Percentiles rank a stretch among this genome's conserved stretches.
These are phyloP conservation scores for Lagria hirta DNA, from an alignment of 2,888 invertebrate species.

Conservation along the genomic window DNA sequence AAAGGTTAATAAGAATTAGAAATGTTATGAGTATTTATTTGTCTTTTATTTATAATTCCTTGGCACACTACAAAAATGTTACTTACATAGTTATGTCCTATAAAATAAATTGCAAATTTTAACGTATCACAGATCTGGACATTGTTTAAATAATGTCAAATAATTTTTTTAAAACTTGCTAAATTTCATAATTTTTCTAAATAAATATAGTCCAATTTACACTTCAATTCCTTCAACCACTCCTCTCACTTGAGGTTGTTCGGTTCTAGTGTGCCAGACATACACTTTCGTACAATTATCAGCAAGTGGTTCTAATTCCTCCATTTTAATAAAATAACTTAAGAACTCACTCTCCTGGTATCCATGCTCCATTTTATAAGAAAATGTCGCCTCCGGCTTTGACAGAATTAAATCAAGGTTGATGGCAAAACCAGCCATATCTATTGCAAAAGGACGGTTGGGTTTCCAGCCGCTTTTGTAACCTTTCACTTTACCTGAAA, in stretches of 20 bases:
- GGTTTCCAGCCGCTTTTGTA: conserved; percentile 85
- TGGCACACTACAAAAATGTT: too few species aligned
- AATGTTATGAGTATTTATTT: too few species aligned
- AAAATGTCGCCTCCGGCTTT: conserved; percentile 75
- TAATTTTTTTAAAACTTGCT: too few species aligned
- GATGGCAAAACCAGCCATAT: conserved; percentile 97
- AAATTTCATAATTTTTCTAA: too few species aligned
- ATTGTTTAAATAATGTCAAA: neutral
- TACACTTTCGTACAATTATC: conserved; percentile 91
- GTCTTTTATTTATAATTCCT: too few species aligned
- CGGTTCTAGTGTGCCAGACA: conserved; percentile 98
- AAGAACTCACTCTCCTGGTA: conserved; percentile 87
- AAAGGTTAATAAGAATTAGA: too few species aligned
- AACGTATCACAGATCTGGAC: conserved; percentile 19
- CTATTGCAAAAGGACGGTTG: conserved; percentile 89
- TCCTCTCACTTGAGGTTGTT: conserved; percentile 76
- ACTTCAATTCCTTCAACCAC: conserved; percentile 59
- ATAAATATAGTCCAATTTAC: conserved; percentile 23
- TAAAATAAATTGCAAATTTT: too few species aligned
- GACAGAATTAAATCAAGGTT: conserved; percentile 73
- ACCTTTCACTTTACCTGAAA: conserved; percentile 59
- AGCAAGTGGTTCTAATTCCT: conserved; percentile 87
- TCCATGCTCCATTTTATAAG: conserved; percentile 83
- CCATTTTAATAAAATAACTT: conserved; percentile 68
- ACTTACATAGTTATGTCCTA: too few species aligned